phyloP scores from a whole-genome alignment of 2,113 vertebrate genomes.

The Tapirus terrestris region DNA sequence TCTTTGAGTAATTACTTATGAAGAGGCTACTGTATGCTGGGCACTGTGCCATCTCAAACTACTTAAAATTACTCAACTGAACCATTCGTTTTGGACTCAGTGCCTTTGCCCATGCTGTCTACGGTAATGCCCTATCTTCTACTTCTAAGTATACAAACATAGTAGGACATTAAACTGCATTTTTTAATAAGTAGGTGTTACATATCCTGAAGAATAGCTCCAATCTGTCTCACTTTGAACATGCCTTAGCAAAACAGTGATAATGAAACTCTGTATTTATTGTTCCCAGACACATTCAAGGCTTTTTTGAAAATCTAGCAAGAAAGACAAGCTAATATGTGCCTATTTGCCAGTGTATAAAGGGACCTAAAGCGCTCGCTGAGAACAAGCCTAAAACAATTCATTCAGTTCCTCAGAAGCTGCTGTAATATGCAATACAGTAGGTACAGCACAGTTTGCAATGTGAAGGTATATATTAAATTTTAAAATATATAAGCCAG shows the following conservation, averaged over 20 bases:
- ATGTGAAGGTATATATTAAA: not conserved
- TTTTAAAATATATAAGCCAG: not conserved
- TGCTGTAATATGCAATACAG: not conserved
- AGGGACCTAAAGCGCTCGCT: not conserved
- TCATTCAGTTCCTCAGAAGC: not conserved
- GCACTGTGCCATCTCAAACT: not conserved
- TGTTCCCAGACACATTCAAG: not conserved
- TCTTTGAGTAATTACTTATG: not conserved
- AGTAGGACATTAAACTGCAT: not conserved
- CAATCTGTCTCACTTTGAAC: not conserved
- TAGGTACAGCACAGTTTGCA: not conserved
- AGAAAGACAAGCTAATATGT: not conserved
- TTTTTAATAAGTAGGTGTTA: not conserved
- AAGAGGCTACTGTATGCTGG: not conserved
- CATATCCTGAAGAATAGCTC: not conserved
- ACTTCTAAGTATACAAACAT: not conserved
- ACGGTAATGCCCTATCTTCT: not conserved
- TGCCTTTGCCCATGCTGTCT: not conserved
- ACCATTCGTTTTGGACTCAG: not conserved
- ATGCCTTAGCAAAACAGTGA: not conserved
- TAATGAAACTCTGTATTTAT: not conserved
- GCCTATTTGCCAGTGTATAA: not conserved
- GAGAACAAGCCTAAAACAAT: not conserved
- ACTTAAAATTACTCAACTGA: not conserved
- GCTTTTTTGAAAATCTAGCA: constrained; percentile 6